A percentile compares a stretch with the other conserved stretches of the same genome.
These are phyloP conservation scores for Neoascia interrupta DNA, from an alignment of 2,888 invertebrate genomes.

Conservation along the genomic window DNA sequence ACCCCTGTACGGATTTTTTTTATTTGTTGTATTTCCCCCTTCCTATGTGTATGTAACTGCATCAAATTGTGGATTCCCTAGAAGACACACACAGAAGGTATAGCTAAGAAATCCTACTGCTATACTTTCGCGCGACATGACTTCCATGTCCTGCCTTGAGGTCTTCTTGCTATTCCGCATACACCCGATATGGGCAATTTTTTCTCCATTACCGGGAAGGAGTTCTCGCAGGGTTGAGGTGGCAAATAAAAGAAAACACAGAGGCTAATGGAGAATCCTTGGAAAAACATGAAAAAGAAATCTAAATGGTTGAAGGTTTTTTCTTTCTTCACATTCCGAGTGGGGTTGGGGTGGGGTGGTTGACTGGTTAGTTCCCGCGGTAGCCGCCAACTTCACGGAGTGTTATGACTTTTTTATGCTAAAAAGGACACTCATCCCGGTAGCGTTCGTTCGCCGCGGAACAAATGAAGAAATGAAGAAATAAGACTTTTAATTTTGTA, in stretches of 20 bases:
- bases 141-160: constrained; percentile 56
- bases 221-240: constrained; percentile 9
- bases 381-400: constrained; percentile 38
- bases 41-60: no score
- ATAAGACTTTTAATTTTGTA: constrained; percentile 76
- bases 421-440: constrained; percentile 62
- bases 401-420: constrained; percentile 69
- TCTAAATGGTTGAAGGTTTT: constrained; percentile 14
- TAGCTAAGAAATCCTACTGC: not conserved
- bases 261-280: constrained; percentile 64
- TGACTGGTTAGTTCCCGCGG: constrained; percentile 19
- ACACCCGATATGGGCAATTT: constrained; percentile 62
- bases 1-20: constrained; percentile 63
- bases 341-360: not conserved
- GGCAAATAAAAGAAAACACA: constrained; percentile 61
- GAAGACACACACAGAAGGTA: constrained; percentile 9
- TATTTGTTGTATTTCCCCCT: constrained; percentile 47
- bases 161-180: constrained; percentile 8
- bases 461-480: constrained; percentile 70
- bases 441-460: constrained; percentile 9
- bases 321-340: not conserved
- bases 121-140: constrained; percentile 54
- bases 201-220: constrained; percentile 53
- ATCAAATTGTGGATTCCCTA: constrained; percentile 67
- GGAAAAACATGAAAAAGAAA: constrained; percentile 63